Base-by-base conservation (phyloP, 2,797 vertebrate species). In the Leptodactylus fallax region DNA sequence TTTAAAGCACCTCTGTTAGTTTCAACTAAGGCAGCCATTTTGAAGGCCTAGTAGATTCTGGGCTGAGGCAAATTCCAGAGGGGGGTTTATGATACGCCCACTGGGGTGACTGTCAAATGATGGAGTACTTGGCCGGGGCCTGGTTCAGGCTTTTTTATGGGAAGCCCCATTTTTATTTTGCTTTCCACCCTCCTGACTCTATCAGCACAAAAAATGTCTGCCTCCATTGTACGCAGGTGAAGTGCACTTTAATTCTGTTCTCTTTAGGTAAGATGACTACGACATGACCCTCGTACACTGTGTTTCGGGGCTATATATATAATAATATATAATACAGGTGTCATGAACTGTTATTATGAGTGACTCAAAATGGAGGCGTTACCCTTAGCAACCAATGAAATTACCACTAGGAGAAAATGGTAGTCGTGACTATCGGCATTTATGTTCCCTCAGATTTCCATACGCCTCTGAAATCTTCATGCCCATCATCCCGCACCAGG, bases 161-260 rank as follows among this genome's bases (percentile, higher is more conserved):
- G 36, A 19, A 71, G 72, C 17, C 19, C 19, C 19, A 51, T n/a
- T 5, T 76, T 13, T 51, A 11, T 51, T 74, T 51, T 21, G 72
- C 45, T 77, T 12, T 51, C 51, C 12, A n/a, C 47, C 21, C 72
- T 23, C 21, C 49, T 76, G 72, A 72, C 45, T 14, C 16, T 67
- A 23, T 72, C 69, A 72, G 69, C 69, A 72, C 69, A 72, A 72
- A 45, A 74, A 23, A 53, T 23, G 72, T 10, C 72, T 23, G 47
- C 72, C 72, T 77, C 72, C 72, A 16, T 53, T 14, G 21, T 23
- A n/a, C 49, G 16, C 72, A 76, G 72, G 47, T n/a, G 49, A 51
- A 77, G 21, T 51, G 72, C 49, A 53, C 72, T 51, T 23, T 23
- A 53, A 45, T 51, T n/a, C 47, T 17, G 12, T 49, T 47, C 45